phyloP scores from a whole-genome alignment of 92 coral and sea anemone genomes.

The Siderastrea siderea region DNA sequence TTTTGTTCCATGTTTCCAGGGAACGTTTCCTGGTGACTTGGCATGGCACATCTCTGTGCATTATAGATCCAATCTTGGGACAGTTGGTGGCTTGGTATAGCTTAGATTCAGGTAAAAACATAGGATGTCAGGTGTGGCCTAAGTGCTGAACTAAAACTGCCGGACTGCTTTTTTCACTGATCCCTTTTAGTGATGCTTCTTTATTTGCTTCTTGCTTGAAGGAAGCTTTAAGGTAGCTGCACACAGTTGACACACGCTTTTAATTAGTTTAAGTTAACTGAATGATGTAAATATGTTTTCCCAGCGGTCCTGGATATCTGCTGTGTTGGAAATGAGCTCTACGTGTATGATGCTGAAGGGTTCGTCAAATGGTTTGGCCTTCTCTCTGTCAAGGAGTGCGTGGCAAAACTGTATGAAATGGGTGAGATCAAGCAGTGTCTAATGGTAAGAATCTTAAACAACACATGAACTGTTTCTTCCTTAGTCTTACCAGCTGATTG shows the following conservation, averaged over 20 bases:
- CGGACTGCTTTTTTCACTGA: too few species aligned
- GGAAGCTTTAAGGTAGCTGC: too few species aligned
- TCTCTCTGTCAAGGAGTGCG: conserved; percentile 92
- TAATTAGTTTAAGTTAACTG: background rate
- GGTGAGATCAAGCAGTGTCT: conserved; percentile 80
- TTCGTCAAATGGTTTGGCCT: conserved; percentile 87
- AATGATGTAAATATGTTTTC: background rate
- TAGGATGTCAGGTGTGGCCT: background rate
- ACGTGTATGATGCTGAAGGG: conserved; percentile 80
- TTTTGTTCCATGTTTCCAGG: conserved; percentile 28
- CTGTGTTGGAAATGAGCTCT: conserved; percentile 87
- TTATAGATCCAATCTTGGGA: conserved; percentile 90
- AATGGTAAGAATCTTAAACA: conserved; percentile 31
- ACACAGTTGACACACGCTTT: too few species aligned
- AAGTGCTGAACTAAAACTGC: too few species aligned
- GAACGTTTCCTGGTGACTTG: conserved; percentile 88
- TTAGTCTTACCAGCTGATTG: too few species aligned
- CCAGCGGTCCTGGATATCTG: conserved; percentile 84
- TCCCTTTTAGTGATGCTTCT: too few species aligned
- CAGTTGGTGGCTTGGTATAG: conserved; percentile 89
- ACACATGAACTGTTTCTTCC: too few species aligned
- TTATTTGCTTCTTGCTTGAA: too few species aligned
- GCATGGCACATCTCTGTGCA: conserved; percentile 68
- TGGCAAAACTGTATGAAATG: conserved; percentile 80
- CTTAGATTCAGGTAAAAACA: conserved; percentile 69